phyloP scores from a whole-genome alignment of 1,140 invertebrate genomes.

The Panagrolaimus sp. region DNA sequence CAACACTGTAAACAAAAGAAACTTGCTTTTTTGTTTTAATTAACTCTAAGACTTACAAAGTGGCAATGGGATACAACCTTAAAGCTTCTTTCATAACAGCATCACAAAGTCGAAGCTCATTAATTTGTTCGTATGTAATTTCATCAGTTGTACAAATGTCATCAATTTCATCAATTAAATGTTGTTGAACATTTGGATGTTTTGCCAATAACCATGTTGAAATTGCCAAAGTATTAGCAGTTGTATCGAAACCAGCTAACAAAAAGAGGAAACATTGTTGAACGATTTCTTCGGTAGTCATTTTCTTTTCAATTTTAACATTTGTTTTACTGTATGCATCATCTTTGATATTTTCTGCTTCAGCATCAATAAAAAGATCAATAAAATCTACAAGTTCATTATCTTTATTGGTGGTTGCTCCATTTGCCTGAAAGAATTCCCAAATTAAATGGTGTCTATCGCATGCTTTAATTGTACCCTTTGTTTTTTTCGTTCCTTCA shows the following conservation, averaged over 20 bases:
- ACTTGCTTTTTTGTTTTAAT: no score
- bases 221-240: constrained; percentile 14
- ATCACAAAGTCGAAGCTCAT: neutral
- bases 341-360: neutral
- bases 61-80: constrained; percentile 18
- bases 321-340: neutral
- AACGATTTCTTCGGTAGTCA: neutral
- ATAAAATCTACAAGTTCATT: neutral
- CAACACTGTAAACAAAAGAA: neutral
- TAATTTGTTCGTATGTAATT: constrained; percentile 7
- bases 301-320: neutral
- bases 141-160: constrained; percentile 7
- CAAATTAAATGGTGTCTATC: no score
- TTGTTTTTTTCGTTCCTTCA: no score
- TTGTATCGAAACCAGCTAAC: constrained; percentile 20
- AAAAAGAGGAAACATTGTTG: constrained; percentile 10
- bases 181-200: constrained; percentile 15
- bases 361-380: neutral
- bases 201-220: constrained; percentile 13
- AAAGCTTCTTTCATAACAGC: constrained; percentile 14
- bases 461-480: neutral
- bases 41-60: constrained; percentile 7
- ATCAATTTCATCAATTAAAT: constrained; percentile 13
- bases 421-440: constrained; percentile 31
- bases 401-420: no score